Evolutionary conservation across 2,113 vertebrate genomes (phyloP).

Genomic region (Asarcornis scutulata): DNA sequence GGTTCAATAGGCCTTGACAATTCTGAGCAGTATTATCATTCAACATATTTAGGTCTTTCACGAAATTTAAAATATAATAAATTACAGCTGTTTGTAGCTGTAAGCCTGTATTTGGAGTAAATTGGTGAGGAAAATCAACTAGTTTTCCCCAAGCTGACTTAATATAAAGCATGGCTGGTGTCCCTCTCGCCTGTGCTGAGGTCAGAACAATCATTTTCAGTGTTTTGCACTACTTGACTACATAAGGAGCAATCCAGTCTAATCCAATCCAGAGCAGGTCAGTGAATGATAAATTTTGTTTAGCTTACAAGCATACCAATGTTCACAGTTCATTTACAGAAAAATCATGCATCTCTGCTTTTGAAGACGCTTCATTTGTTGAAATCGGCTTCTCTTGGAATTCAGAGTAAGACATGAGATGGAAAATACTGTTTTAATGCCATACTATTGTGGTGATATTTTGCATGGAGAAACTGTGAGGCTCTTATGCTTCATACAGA

Average conservation of each 20-base stretch:
- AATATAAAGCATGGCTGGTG: background rate
- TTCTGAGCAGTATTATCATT: slow-evolving; percentile 5
- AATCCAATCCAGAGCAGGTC: slow-evolving; percentile 24
- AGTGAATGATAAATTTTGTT: slow-evolving; percentile 64
- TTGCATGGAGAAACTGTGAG: background rate
- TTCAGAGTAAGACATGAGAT: background rate
- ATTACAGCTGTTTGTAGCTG: slow-evolving; percentile 29
- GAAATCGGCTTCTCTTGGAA: background rate
- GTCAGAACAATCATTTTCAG: slow-evolving; percentile 32
- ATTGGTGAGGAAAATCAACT: slow-evolving; percentile 29
- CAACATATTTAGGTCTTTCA: background rate
- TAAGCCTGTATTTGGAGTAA: background rate
- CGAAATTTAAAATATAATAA: slow-evolving; percentile 41
- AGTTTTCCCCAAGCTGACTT: slow-evolving; percentile 4
- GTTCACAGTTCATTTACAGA: slow-evolving; percentile 44
- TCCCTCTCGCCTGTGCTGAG: background rate
- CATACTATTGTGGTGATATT: background rate
- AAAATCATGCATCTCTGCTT: background rate
- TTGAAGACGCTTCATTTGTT: slow-evolving; percentile 13
- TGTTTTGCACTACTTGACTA: slow-evolving; percentile 4
- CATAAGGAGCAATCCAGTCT: slow-evolving; percentile 42
- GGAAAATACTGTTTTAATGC: background rate
- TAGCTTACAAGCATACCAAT: slow-evolving; percentile 44
- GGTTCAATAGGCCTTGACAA: slow-evolving; percentile 29
- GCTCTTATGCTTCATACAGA: fast-evolving